Evolutionary conservation across 2,113 vertebrate genomes (phyloP), one percentile per base, ranked within the genome.

Genomic region (Phoxinus phoxinus): DNA sequence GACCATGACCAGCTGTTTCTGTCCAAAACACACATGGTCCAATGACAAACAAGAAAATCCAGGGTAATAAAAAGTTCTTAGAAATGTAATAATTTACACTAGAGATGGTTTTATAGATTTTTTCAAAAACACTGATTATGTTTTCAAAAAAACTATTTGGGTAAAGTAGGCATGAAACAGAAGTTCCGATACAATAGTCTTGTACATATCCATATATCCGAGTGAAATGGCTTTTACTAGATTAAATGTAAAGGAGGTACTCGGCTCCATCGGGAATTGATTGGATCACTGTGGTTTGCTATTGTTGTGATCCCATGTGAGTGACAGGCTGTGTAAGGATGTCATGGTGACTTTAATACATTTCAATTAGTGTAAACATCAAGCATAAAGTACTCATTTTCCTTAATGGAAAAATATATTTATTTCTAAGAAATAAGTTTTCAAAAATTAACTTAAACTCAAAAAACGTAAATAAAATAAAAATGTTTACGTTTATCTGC

Each of bases 21-120:
- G 23, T 65, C 74, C n/a, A 83, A 82, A 80, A 48, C 32, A 12
- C 59, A 65, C 46, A 3, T 58, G 75, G 27, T 51, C 58, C 51
- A 32, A 53, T 58, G 53, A 79, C 30, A 79, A 58, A 79, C 53
- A 78, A 78, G 53, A 53, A 78, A 76, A 53, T 53, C 74, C 15
- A 0, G 44, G 25, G 53, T 21, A n/a, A 59, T n/a, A 59, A 4
- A 10, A 78, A 59, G 12, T 79, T 74, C 35, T 74, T 74, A 19
- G 23, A 74, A 46, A 46, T 69, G 4, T 21, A 35, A 17, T 23
- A 4, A 35, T 15, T 15, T 69, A 37, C 10, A 69, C 35, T 37
- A 10, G 7, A 32, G 3, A 13, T 32, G 63, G 13, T 32, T 32
- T 67, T 17, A 35, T 32, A 19, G 0, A 1, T 67, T 67, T 67